Conservation (phyloP, 2,113 vertebrate genomes). For the Synodontis membranacea region DNA sequence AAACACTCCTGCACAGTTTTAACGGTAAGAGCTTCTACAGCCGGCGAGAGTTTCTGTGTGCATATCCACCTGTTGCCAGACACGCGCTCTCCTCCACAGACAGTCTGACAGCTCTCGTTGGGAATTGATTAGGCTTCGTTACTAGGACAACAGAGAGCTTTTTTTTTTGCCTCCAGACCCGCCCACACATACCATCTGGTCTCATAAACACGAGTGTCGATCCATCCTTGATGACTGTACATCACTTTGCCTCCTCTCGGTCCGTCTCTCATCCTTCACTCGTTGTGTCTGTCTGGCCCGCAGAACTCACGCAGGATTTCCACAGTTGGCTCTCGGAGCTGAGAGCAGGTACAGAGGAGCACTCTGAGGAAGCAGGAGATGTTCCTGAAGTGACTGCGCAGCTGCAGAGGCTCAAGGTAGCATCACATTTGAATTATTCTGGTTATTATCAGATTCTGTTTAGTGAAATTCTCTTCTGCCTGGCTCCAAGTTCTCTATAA, state of each 20-base stretch:
- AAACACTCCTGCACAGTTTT: constrained; percentile 83
- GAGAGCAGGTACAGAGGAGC: constrained; percentile 78
- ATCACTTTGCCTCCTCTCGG: constrained; percentile 19
- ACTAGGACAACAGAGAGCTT: constrained; percentile 66
- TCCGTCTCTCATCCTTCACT: constrained; percentile 1
- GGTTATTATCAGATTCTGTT: not conserved
- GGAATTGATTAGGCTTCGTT: constrained; percentile 69
- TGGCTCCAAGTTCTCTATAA: not conserved
- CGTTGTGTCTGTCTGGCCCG: not conserved
- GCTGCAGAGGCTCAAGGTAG: constrained; percentile 85
- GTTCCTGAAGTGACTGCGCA: constrained; percentile 75
- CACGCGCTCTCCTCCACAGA: constrained; percentile 62
- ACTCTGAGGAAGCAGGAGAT: constrained; percentile 80
- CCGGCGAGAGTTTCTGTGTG: not conserved
- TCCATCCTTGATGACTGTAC: constrained; percentile 33
- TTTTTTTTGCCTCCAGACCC: constrained; percentile 56
- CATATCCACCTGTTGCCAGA: not conserved
- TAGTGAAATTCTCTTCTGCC: not conserved
- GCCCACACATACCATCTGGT: constrained; percentile 70
- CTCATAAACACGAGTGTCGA: constrained; percentile 38
- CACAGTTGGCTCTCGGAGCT: constrained; percentile 80
- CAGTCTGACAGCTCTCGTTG: constrained; percentile 54
- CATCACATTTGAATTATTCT: not conserved
- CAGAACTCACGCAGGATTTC: constrained; percentile 87
- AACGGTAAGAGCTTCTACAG: constrained; percentile 70